Base-by-base conservation (phyloP, 1,140 invertebrate species). In the Myzus persicae region DNA sequence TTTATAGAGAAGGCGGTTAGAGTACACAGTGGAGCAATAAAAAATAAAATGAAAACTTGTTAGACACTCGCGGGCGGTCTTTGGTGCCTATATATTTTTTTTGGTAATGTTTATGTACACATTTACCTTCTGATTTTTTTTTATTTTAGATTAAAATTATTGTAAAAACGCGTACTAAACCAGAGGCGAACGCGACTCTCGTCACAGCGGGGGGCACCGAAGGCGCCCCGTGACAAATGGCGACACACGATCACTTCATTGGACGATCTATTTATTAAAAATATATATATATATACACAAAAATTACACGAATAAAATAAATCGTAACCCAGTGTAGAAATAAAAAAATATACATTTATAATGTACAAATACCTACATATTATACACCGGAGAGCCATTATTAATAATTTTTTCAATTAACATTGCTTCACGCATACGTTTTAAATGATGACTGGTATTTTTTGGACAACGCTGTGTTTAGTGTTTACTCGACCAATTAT, bases 31-130 rank as follows among this genome's bases (percentile, higher is more conserved):
- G 18, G 20, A 46, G 26, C 48, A 82, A 82, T 46, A 46, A 38
- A 88, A 36, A 48, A 48, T 46, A 91, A 59, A 67, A 42, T 26
- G 11, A 67, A 91, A 91, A 76, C 91, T 82, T 46, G 81, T 93
- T 51, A 81, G 91, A 84, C 91, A 93, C 91, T 93, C 81, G 81
- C 91, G 91, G 91, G 91, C 91, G 91, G 91, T 93, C 91, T 90
- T 59, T 38, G 26, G 26, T 67, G 20, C 87, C 22, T 93, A 88
- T 88, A 46, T 8, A n/a, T 82, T 82, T 46, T 46, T 87, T 88
- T 48, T 42, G 85, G n/a, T 84, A 26, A 44, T 91, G 31, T 91
- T 91, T 91, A 24, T 48, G 67, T 82, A 93, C 76, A 51, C 46
- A 84, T 93, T 92, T 93, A 93, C 36, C 81, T 48, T 93, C 46